Conservation (phyloP, 1,140 invertebrate genomes). For the Microvelia longipes region DNA sequence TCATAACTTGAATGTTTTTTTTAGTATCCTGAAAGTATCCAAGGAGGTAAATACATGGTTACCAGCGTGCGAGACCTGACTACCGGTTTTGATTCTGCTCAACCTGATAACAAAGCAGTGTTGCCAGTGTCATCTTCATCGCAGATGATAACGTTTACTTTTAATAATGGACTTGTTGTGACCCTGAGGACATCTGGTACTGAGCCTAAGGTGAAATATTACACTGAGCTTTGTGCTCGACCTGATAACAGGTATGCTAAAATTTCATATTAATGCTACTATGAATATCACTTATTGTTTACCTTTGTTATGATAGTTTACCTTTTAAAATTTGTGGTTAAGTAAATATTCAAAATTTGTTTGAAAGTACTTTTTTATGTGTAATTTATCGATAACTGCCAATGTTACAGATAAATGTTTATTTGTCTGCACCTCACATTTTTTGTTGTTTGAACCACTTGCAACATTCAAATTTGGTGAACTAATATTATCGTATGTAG, state of each 20-base stretch:
- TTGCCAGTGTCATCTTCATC: conserved; percentile 60
- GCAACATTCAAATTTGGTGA: too few relatives aligned
- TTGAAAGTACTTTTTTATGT: too few relatives aligned
- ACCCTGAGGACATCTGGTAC: conserved; percentile 94
- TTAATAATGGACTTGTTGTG: conserved; percentile 68
- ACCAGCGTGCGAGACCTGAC: conserved; percentile 70
- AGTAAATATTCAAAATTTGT: too few relatives aligned
- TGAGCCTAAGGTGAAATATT: conserved; percentile 97
- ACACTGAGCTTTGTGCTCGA: conserved; percentile 70
- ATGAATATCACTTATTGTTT: neutral
- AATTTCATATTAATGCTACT: neutral
- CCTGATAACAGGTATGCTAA: conserved; percentile 43
- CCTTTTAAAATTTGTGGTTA: neutral
- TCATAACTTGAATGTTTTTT: too few relatives aligned
- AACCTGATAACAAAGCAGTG: conserved; percentile 51
- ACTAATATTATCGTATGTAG: too few relatives aligned
- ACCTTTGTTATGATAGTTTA: too few relatives aligned
- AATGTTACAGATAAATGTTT: too few relatives aligned
- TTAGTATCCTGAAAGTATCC: conserved; percentile 60
- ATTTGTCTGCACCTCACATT: too few relatives aligned
- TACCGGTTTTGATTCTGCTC: conserved; percentile 66
- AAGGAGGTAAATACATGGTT: conserved; percentile 55
- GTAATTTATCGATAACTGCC: too few relatives aligned
- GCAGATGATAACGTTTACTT: conserved; percentile 95
- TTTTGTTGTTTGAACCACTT: too few relatives aligned